Conservation (phyloP, 2,888 invertebrate species). For the Temnothorax unifasciatus region DNA sequence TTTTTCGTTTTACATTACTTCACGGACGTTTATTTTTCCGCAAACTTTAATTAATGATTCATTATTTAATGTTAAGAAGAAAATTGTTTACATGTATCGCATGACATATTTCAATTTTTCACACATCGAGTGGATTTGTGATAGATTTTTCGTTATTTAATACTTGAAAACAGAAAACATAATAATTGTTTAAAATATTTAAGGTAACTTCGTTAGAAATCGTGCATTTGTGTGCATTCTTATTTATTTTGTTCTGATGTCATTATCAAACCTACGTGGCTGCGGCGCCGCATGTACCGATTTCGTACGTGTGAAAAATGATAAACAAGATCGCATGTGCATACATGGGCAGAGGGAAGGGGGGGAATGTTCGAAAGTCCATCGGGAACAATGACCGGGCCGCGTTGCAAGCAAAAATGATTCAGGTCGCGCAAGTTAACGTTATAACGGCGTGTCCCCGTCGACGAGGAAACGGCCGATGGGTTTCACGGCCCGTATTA, state of each 20-base stretch:
- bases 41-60: not conserved
- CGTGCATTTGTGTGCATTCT: not conserved
- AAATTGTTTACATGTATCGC: not conserved
- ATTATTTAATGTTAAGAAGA: not conserved
- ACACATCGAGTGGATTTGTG: not conserved
- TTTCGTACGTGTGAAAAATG: constrained; percentile 54
- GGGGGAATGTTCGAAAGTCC: constrained; percentile 63
- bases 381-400: constrained; percentile 67
- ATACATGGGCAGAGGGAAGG: constrained; percentile 1
- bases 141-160: not conserved
- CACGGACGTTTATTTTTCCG: not conserved
- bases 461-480: constrained; percentile 38
- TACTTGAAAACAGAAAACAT: not conserved
- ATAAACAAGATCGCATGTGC: constrained; percentile 64
- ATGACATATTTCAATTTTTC: not conserved
- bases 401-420: constrained; percentile 71
- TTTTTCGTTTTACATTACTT: not conserved
- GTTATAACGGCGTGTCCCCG: constrained; percentile 61
- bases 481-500: constrained; percentile 52
- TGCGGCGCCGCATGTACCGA: not conserved
- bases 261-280: not conserved
- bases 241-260: constrained; percentile 17
- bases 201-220: not conserved
- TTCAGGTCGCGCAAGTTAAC: constrained; percentile 66
- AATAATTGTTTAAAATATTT: not conserved